These are phyloP conservation scores for Parnassius apollo DNA, from an alignment of 2,888 invertebrate genomes.

Conservation along the genomic window DNA sequence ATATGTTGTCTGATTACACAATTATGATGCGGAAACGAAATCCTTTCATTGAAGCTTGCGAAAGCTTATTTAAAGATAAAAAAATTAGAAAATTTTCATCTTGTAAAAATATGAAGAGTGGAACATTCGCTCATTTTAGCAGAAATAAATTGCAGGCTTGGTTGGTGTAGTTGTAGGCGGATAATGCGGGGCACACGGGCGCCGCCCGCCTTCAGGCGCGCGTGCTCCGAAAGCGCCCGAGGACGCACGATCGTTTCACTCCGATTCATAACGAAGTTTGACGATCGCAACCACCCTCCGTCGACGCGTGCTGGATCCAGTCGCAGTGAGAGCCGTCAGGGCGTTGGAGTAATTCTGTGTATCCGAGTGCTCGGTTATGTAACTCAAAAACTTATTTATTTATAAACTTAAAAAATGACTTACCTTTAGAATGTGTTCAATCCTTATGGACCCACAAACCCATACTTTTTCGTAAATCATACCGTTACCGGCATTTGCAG, in stretches of 20 bases:
- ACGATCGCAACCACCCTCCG: slow-evolving; percentile 74
- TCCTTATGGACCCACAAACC: slow-evolving; percentile 33
- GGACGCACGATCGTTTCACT: slow-evolving; percentile 73
- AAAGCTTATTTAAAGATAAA: slow-evolving; percentile 7
- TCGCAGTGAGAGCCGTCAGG: slow-evolving; percentile 76
- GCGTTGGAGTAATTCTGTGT: slow-evolving; percentile 71
- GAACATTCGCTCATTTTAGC: slow-evolving; percentile 46
- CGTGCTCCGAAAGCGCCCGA: slow-evolving; percentile 75
- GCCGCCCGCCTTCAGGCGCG: slow-evolving; percentile 77
- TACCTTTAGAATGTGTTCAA: slow-evolving; percentile 17
- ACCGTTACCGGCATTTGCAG: slow-evolving; percentile 22
- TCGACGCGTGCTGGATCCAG: slow-evolving; percentile 75
- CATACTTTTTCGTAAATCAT: slow-evolving; percentile 8
- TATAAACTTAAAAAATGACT: slow-evolving; percentile 63
- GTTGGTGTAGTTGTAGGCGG: slow-evolving; percentile 53
- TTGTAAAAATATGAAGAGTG: slow-evolving; percentile 20
- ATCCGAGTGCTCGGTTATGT: slow-evolving; percentile 73
- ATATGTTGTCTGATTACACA: neutral
- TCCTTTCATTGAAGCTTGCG: slow-evolving; percentile 1
- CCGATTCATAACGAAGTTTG: slow-evolving; percentile 77
- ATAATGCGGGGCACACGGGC: slow-evolving; percentile 56
- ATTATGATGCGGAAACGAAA: neutral
- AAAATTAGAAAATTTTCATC: slow-evolving; percentile 14
- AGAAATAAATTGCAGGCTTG: slow-evolving; percentile 63
- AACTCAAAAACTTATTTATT: slow-evolving; percentile 77